Evolutionary conservation across 1,140 invertebrate species (phyloP).

Genomic region (Chymomyza costata): DNA sequence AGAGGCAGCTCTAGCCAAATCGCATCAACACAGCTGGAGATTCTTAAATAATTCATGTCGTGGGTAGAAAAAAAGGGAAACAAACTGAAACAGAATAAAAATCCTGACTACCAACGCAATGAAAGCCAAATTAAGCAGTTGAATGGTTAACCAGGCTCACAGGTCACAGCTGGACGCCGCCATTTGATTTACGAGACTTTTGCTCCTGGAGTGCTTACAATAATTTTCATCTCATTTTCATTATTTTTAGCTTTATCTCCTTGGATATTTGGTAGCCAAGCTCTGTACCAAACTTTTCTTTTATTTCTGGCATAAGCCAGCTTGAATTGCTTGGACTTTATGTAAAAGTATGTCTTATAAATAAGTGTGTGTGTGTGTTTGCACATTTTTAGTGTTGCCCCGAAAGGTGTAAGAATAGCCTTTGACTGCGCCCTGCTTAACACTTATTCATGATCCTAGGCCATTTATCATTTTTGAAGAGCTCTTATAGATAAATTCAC

Average conservation of each 20-base stretch:
- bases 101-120: conserved; percentile 49
- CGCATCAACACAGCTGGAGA: conserved; percentile 68
- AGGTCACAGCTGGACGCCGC: conserved; percentile 51
- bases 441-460: conserved; percentile 1
- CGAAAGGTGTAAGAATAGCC: conserved; percentile 4
- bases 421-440: conserved; percentile 25
- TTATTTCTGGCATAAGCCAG: too few relatives aligned
- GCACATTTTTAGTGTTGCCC: too few relatives aligned
- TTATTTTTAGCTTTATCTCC: conserved; percentile 50
- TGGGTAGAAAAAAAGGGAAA: conserved; percentile 26
- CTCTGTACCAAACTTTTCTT: too few relatives aligned
- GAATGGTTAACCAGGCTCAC: conserved; percentile 51
- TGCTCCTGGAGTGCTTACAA: conserved; percentile 29
- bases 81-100: conserved; percentile 36
- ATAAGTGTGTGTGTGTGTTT: too few relatives aligned
- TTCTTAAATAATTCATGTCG: conserved; percentile 72
- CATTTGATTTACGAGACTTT: conserved; percentile 57
- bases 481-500: too few relatives aligned
- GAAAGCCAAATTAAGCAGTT: conserved; percentile 72
- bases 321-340: too few relatives aligned
- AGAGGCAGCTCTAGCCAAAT: conserved; percentile 54
- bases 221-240: conserved; percentile 73
- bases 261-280: conserved; percentile 53
- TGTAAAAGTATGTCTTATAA: too few relatives aligned
- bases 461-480: background rate